These are phyloP conservation scores for Eupithecia subfuscata DNA, from an alignment of 2,888 invertebrate genomes.

Conservation along the genomic window DNA sequence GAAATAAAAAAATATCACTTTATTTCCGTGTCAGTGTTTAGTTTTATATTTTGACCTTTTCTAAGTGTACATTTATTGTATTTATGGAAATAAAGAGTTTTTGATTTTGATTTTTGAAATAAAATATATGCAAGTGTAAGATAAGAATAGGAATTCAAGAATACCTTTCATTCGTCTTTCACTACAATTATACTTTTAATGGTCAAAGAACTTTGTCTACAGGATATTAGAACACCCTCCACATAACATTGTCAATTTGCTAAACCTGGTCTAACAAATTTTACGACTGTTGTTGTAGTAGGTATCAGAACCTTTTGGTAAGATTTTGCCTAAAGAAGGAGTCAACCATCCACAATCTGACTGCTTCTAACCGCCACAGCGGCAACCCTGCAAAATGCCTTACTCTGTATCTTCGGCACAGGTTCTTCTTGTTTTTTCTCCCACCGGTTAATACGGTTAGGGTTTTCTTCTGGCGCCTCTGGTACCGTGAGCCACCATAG, in stretches of 20 bases:
- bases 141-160: not conserved
- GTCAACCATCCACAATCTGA: slow-evolving; percentile 2
- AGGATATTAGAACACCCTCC: not conserved
- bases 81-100: no score
- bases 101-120: no score
- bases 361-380: not conserved
- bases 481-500: slow-evolving; percentile 32
- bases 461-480: slow-evolving; percentile 23
- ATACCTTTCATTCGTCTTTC: slow-evolving; percentile 13
- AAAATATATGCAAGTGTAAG: slow-evolving; percentile 4
- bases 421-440: slow-evolving; percentile 13
- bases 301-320: not conserved
- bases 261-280: not conserved
- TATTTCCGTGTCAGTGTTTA: no score
- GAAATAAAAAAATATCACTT: no score
- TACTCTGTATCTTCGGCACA: slow-evolving; percentile 28
- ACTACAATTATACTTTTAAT: not conserved
- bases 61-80: no score
- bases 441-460: not conserved
- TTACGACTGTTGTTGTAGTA: not conserved
- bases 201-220: not conserved
- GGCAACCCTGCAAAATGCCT: slow-evolving; percentile 18
- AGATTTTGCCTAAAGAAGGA: not conserved
- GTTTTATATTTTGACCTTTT: no score
- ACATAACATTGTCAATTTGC: not conserved